Evolutionary conservation across 2,888 invertebrate genomes (phyloP), one percentile per base, ranked within the genome.

Genomic region (Apeira syringaria): DNA sequence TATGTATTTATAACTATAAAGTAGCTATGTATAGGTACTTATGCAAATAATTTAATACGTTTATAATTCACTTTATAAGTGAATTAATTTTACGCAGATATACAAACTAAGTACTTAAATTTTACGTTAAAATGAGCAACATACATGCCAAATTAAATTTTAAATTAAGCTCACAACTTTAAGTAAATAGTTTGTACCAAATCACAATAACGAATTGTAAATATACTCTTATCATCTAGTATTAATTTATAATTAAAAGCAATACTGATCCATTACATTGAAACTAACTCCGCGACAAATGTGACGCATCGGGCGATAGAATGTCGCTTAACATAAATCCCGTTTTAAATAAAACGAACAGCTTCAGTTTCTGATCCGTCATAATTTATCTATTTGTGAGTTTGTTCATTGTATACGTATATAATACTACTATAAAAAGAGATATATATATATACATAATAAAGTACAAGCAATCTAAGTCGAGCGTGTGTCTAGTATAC

Each of bases 201-300:
- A 67, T 60, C 60, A 57, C 51, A 64, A 58, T 56, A 65, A 57
- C 59, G 56, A 58, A 35, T 22, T 35, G 30, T 43, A 48, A 58
- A 54, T 42, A 52, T 44, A 56, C 49, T 53, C 55, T 55, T 67
- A 60, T 47, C n/a, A 49, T 40, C 43, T 54, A 64, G 56, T 43
- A 48, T 60, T 47, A 39, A 53, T 57, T 56, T 62, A 61, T 68
- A 70, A 70, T 66, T 66, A 67, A 39, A 63, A 68, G 64, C 62
- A 75, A 75, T 74, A 74, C 74, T 75, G 75, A 66, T 72, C 44
- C 56, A 59, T 56, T 60, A 59, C 50, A 50, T 39, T 39, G 13
- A 6, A 25, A 33, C 29, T 9, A 8, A 33, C 44, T 11, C 17
- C 18, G 15, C 33, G 38, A 25, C 8, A 27, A 28, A 8, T 1